These are phyloP conservation scores for Zosterops japonicus DNA, from an alignment of 2,113 vertebrate genomes.

Conservation along the genomic window DNA sequence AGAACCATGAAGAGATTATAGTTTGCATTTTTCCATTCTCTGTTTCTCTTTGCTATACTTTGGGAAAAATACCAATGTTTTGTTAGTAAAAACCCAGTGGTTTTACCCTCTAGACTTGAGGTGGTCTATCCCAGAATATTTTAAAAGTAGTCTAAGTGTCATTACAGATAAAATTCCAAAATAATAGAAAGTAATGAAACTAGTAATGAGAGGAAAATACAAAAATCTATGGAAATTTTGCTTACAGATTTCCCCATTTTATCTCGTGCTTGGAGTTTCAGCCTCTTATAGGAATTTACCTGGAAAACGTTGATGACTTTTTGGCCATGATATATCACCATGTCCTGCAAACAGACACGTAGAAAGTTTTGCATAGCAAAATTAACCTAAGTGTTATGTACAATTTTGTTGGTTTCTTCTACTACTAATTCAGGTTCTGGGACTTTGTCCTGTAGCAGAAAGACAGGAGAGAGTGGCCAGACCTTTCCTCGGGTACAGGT, in stretches of 20 bases:
- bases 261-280: not conserved
- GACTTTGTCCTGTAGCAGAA: not conserved
- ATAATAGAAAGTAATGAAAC: not conserved
- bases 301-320: not conserved
- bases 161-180: not conserved
- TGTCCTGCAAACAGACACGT: not conserved
- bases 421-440: not conserved
- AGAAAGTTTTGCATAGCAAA: not conserved
- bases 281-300: not conserved
- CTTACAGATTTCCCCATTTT: not conserved
- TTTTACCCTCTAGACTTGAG: not conserved
- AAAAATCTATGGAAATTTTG: not conserved
- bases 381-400: not conserved
- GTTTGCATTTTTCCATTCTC: not conserved
- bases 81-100: conserved; percentile 16
- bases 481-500: not conserved
- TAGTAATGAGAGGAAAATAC: not conserved
- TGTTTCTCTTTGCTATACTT: not conserved
- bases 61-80: not conserved
- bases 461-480: not conserved
- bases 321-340: not conserved
- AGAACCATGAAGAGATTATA: not conserved
- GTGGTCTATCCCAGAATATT: not conserved
- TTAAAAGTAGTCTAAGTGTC: not conserved
- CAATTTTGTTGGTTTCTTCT: not conserved